A percentile compares a stretch with the other conserved stretches of the same genome.
Evolutionary conservation across 1,140 invertebrate genomes (phyloP).

Genomic region (Lepidotrigona ventralis): DNA sequence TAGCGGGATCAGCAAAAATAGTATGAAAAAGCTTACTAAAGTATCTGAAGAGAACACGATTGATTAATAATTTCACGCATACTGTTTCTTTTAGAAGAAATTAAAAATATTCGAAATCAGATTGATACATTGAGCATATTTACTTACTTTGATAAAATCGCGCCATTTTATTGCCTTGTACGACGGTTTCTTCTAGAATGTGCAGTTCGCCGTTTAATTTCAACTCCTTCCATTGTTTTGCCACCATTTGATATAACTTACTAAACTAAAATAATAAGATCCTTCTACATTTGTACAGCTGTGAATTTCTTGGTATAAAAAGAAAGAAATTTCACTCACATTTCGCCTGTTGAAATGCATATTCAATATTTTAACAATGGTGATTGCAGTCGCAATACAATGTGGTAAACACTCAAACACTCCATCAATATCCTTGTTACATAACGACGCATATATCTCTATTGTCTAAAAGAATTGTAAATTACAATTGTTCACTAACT

Average conservation of each 20-base stretch:
- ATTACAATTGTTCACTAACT: neutral
- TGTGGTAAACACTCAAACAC: constrained; percentile 8
- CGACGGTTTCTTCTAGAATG: neutral
- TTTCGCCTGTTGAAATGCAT: neutral
- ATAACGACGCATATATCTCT: neutral
- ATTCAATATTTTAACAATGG: neutral
- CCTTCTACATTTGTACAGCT: too few species aligned
- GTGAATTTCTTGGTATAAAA: neutral
- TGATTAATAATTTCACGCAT: neutral
- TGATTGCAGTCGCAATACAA: neutral
- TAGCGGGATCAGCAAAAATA: neutral
- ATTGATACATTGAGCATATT: neutral
- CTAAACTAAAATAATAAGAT: constrained; percentile 8
- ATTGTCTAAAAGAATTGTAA: neutral
- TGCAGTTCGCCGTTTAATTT: neutral
- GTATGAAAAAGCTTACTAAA: neutral
- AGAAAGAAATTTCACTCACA: neutral
- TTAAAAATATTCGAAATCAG: neutral
- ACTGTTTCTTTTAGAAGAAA: too few species aligned
- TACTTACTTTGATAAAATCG: neutral
- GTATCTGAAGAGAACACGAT: neutral
- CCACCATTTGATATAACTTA: neutral
- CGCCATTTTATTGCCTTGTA: neutral
- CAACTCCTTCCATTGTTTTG: neutral
- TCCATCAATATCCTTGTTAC: neutral